phyloP scores from a whole-genome alignment of 2,797 vertebrate species.

The Peromyscus melanophrys region DNA sequence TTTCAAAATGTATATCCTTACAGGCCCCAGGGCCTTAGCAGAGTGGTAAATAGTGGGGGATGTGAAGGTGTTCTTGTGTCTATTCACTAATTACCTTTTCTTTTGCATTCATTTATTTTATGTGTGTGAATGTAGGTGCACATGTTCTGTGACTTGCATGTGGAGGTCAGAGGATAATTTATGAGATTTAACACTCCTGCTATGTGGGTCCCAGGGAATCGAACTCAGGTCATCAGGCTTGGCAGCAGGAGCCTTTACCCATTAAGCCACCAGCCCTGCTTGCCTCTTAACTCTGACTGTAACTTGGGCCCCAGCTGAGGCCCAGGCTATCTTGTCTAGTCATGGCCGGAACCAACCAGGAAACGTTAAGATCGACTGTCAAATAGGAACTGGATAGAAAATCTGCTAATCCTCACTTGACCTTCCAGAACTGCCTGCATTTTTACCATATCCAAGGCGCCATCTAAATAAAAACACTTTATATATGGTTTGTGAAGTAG shows the following conservation, averaged over 20 bases:
- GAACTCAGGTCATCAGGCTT: neutral
- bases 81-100: neutral
- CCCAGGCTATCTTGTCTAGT: neutral
- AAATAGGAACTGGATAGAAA: neutral
- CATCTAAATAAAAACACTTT: neutral
- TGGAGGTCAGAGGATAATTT: neutral
- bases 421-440: neutral
- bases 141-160: neutral
- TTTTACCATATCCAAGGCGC: neutral
- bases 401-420: neutral
- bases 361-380: neutral
- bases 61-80: rapidly evolving
- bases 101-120: neutral
- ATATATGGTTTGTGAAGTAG: neutral
- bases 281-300: neutral
- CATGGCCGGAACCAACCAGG: neutral
- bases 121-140: neutral
- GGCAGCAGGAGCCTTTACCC: neutral
- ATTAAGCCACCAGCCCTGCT: too few species aligned
- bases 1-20: neutral
- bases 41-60: neutral
- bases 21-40: neutral
- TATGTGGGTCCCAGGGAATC: neutral
- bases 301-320: neutral
- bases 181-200: neutral